Conservation (phyloP, 1,140 invertebrate species). For the Subanguina moxae region DNA sequence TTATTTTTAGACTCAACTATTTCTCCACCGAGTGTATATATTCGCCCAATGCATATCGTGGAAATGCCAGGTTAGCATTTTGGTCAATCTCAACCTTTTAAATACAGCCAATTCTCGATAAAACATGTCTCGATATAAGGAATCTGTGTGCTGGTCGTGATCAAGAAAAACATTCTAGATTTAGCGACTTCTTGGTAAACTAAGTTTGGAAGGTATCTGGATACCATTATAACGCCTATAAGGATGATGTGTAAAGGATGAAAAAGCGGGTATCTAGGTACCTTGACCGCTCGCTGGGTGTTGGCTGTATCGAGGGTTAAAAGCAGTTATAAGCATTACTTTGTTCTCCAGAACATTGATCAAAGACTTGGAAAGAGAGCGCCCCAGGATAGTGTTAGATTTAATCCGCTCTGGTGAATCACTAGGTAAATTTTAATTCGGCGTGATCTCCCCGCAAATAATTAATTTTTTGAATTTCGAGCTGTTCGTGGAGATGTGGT, state of each 20-base stretch:
- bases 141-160: too few relatives aligned
- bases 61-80: conserved; percentile 44
- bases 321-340: conserved; percentile 58
- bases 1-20: conserved; percentile 90
- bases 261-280: too few relatives aligned
- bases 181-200: too few relatives aligned
- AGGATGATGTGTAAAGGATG: too few relatives aligned
- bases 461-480: background rate
- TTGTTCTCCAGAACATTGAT: conserved; percentile 73
- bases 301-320: too few relatives aligned
- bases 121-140: too few relatives aligned
- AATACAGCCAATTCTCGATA: too few relatives aligned
- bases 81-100: too few relatives aligned
- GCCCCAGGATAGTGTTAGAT: conserved; percentile 83
- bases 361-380: conserved; percentile 90
- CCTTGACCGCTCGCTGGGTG: too few relatives aligned
- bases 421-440: conserved; percentile 68
- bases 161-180: too few relatives aligned
- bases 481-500: conserved; percentile 12
- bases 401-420: conserved; percentile 94
- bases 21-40: conserved; percentile 99
- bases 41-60: conserved; percentile 87
- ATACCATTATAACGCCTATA: too few relatives aligned
- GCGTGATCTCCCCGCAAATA: conserved; percentile 62
- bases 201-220: too few relatives aligned